These are phyloP conservation scores for Capitella teleta DNA, from an alignment of 1,140 invertebrate species.

Conservation along the genomic window DNA sequence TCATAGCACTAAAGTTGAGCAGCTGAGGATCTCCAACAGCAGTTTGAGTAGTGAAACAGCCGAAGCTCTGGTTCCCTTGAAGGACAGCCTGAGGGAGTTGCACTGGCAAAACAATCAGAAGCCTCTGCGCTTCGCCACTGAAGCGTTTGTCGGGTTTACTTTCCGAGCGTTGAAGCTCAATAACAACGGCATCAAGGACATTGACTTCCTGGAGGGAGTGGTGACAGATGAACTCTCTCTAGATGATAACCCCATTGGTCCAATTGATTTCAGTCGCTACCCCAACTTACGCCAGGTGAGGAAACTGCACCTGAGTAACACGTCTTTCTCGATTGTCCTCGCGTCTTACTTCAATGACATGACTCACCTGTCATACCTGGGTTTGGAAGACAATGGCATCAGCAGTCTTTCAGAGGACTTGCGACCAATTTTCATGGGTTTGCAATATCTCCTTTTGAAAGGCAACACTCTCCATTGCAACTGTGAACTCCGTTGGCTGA, in stretches of 20 bases:
- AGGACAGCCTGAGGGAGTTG: conserved; percentile 1
- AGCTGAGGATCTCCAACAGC: conserved; percentile 2
- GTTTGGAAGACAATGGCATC: conserved; percentile 2
- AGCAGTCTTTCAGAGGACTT: conserved; percentile 1
- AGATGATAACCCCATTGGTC: conserved; percentile 3
- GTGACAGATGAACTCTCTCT: background rate
- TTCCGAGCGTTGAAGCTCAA: conserved; percentile 4
- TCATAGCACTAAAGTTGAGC: background rate
- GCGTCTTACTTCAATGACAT: background rate
- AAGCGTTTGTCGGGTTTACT: conserved; percentile 5
- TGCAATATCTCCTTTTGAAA: background rate
- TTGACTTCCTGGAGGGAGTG: background rate
- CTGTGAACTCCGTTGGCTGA: conserved; percentile 7
- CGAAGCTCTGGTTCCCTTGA: background rate
- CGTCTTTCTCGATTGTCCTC: background rate
- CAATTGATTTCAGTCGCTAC: conserved; percentile 6
- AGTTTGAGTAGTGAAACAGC: background rate
- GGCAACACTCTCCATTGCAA: conserved; percentile 3
- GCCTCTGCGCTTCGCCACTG: background rate
- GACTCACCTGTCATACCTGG: background rate
- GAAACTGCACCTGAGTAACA: background rate
- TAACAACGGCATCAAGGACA: conserved; percentile 8
- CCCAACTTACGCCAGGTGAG: conserved; percentile 1
- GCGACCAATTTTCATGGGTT: background rate
- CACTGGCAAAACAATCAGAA: background rate